phyloP scores from a whole-genome alignment of 2,888 invertebrate genomes.

The Hemicrepidius hirtus region DNA sequence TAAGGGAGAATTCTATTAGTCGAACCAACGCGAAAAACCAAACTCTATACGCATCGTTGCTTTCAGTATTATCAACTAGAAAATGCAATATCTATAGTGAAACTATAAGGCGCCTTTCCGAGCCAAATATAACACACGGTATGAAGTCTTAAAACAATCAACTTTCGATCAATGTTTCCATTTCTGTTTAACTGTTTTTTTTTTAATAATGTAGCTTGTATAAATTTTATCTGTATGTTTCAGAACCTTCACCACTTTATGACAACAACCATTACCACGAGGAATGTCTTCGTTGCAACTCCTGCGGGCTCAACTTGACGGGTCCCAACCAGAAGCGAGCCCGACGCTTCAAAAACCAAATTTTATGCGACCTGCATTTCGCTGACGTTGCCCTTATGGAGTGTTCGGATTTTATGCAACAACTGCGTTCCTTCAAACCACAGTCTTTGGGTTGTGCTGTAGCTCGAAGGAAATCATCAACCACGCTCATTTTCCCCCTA shows the following conservation, averaged over 20 bases:
- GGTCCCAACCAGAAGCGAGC: constrained; percentile 86
- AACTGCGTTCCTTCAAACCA: constrained; percentile 95
- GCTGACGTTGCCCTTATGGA: constrained; percentile 98
- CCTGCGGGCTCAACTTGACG: constrained; percentile 94
- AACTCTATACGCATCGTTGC: too few relatives aligned
- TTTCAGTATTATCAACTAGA: too few relatives aligned
- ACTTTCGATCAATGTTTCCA: too few relatives aligned
- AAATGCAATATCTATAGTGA: not conserved
- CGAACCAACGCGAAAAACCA: too few relatives aligned
- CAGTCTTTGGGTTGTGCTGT: constrained; percentile 97
- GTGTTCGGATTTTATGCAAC: constrained; percentile 98
- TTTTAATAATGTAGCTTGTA: too few relatives aligned
- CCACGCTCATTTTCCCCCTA: constrained; percentile 93
- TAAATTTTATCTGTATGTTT: constrained; percentile 62
- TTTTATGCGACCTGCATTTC: constrained; percentile 96
- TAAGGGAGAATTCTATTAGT: too few relatives aligned
- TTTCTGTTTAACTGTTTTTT: too few relatives aligned
- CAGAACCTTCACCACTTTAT: constrained; percentile 93
- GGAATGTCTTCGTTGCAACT: constrained; percentile 97
- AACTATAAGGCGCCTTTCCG: not conserved
- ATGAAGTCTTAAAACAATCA: not conserved
- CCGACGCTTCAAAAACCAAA: constrained; percentile 87
- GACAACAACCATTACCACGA: constrained; percentile 98
- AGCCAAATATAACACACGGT: constrained; percentile 2
- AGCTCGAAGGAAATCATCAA: constrained; percentile 93